Base-by-base conservation (phyloP, 1,140 invertebrate genomes). In the Limonius californicus region DNA sequence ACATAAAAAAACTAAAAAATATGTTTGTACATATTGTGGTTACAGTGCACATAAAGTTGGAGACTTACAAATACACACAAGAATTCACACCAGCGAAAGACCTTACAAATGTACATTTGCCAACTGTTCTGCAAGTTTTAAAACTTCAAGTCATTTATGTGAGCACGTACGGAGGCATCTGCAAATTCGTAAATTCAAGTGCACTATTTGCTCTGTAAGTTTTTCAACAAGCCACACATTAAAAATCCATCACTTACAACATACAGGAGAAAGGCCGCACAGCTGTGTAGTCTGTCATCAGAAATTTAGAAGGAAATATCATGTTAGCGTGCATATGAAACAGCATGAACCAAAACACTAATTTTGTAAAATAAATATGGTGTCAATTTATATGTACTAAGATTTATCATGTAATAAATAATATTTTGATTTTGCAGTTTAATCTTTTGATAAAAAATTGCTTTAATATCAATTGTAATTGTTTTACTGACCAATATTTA, bases 121-220 rank as follows among this genome's bases (percentile, higher is more conserved):
- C 23, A 62, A 62, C 20, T 62, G 61, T 20, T 57, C 18, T 12
- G 14, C 27, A 43, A 27, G 18, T 12, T 62, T 62, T 54, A 62
- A 57, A 54, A 62, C 61, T 7, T 62, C 61, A n/a, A 62, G 61
- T 53, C 61, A 62, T 21, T 57, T 62, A 53, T 56, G 54, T 62
- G 42, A 57, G n/a, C 61, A 62, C 35, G 19, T 62, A 14, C 16
- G 55, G 21, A 30, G 61, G 14, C 61, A 62, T 57, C 32, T 62
- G 4, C 54, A 62, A 53, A 62, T 62, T 35, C 47, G 42, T 14
- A 57, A 62, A n/a, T 62, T 56, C 32, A 54, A 62, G 16, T 62
- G 61, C 45, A 27, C 18, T 15, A 30, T 32, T 19, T 62, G 61
- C 39, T 14, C 2, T 11, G 30, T 32, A 19, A 35, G 35, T 15